Base-by-base conservation (phyloP, 2,888 invertebrate genomes). In the Mongoloraphidia duomilia region DNA sequence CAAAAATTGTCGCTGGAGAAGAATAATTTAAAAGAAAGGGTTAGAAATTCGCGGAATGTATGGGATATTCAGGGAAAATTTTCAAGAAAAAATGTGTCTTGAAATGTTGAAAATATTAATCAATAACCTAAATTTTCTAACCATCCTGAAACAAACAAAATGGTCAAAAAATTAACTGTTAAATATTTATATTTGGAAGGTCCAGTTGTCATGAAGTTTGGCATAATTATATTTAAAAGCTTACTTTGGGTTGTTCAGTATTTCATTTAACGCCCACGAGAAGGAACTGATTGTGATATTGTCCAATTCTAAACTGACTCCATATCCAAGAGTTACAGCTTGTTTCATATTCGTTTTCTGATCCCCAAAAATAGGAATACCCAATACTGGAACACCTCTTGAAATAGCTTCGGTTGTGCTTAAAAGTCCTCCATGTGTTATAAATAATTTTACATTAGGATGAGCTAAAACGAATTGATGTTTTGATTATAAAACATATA, bases 381-480 rank as follows among this genome's bases (percentile, higher is more conserved):
- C 71, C 46, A 76, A 59, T 46, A 76, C 63, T 3, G 74, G 73
- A 37, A 70, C 71, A 26, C 64, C 66, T 38, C 67, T 65, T 51
- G 68, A 64, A 26, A 74, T 65, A 0, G 76, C 67, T 59, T 79
- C 79, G 52, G 72, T 72, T 10, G 71, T 64, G 51, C 76, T 75
- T 56, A 77, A 66, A 42, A 75, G 63, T 1, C 78, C 79, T 34
- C 76, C 77, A 56, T 77, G 74, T 9, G 75, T 75, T 50, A 80
- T 72, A 53, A 79, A 77, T 1, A 74, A 58, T 54, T 69, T 71
- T 1, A 76, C 65, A 49, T 74, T 75, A 2, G 66, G 65, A 61
- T 79, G 76, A 2, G 69, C 74, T 73, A 55, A 37, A 58, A 57
- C 1, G 1, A 26, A 26, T 26, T 26, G 3, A 26, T 6, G 6